Evolutionary conservation across 1,140 invertebrate species (phyloP), one percentile per base, ranked within the genome.

Genomic region (Chlorops oryzae): DNA sequence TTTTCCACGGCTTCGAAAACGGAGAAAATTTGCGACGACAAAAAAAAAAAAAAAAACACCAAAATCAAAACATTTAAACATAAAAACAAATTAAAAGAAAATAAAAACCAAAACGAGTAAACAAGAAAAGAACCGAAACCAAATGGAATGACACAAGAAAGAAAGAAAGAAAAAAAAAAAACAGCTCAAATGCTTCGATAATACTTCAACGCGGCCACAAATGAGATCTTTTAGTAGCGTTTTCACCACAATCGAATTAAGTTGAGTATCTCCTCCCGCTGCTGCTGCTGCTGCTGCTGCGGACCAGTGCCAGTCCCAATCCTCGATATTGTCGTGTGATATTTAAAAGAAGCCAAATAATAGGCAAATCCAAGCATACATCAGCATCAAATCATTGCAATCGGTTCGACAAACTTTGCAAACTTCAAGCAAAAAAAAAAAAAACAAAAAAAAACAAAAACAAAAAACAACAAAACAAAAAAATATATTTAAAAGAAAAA

Each of bases 271-370:
- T 32, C 27, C n/a, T 48, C 57, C 63, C 58, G 52, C 58, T 53
- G 50, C 34, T 34, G 25, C 17, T 41, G 51, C 62, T 59, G 55
- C 54, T 59, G 54, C n/a, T 56, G 59, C 47, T 46, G 52, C 59
- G 59, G 54, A 60, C 49, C 32, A 15, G 39, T 18, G 46, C 47
- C 56, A 55, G 59, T 51, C 61, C 64, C 61, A 63, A 63, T 64
- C 61, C n/a, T n/a, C n/a, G n/a, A n/a, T n/a, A n/a, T n/a, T n/a
- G n/a, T n/a, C n/a, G n/a, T n/a, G n/a, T n/a, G n/a, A n/a, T n/a
- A n/a, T n/a, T n/a, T n/a, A n/a, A n/a, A n/a, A n/a, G n/a, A n/a
- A n/a, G n/a, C n/a, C n/a, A n/a, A n/a, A n/a, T n/a, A n/a, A n/a
- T n/a, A n/a, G n/a, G n/a, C n/a, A n/a, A n/a, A n/a, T n/a, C n/a